Evolutionary conservation across 2,888 invertebrate genomes (phyloP).

Genomic region (Acanthacorydalis orientalis): DNA sequence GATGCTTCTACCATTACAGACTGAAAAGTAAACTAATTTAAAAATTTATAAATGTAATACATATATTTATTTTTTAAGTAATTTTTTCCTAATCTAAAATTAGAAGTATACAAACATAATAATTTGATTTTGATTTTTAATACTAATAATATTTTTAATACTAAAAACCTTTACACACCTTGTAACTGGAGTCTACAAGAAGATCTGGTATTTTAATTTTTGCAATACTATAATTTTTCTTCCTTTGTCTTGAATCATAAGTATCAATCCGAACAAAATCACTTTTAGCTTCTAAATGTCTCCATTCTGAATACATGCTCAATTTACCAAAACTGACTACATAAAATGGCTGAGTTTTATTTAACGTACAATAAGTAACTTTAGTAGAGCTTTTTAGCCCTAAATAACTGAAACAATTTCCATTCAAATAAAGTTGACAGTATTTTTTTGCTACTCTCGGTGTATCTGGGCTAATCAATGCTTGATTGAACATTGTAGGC

Average conservation of each 20-base stretch:
- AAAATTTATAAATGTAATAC: not conserved
- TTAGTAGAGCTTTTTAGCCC: constrained; percentile 82
- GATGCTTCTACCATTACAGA: constrained; percentile 18
- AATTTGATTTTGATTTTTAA: not conserved
- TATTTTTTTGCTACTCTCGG: constrained; percentile 80
- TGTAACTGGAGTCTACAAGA: constrained; percentile 26
- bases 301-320: constrained; percentile 95
- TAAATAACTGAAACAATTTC: constrained; percentile 81
- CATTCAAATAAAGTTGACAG: constrained; percentile 75
- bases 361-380: constrained; percentile 83
- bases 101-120: not conserved
- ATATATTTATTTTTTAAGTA: no score
- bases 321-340: constrained; percentile 76
- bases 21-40: constrained; percentile 14
- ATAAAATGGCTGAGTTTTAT: constrained; percentile 88
- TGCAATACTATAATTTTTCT: constrained; percentile 39
- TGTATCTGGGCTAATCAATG: constrained; percentile 79
- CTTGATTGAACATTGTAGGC: constrained; percentile 65
- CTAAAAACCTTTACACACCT: constrained; percentile 16
- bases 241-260: constrained; percentile 67
- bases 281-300: constrained; percentile 25
- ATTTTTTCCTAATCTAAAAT: no score
- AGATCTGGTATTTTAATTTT: constrained; percentile 28
- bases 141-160: constrained; percentile 3
- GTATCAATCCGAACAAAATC: constrained; percentile 21